Conservation (phyloP, 2,888 invertebrate species). For the Hirtodrosophila cameraria region DNA sequence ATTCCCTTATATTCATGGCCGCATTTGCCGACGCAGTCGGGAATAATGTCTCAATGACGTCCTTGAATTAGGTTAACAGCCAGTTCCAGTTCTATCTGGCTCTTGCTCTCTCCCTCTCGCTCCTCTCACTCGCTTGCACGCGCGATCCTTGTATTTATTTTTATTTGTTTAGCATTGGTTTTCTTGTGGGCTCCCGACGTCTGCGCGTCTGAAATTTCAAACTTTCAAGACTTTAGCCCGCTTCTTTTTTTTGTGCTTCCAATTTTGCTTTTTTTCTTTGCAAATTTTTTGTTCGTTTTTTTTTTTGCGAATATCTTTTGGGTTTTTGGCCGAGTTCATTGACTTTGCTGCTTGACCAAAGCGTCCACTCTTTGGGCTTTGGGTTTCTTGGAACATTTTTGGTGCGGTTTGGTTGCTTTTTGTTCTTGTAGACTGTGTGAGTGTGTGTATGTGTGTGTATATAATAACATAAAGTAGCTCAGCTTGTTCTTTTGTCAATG, state of each 20-base stretch:
- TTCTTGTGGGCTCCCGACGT: conserved; percentile 41
- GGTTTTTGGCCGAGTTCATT: conserved; percentile 63
- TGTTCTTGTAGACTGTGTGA: neutral
- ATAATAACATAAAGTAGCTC: conserved; percentile 36
- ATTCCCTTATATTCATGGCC: conserved; percentile 79
- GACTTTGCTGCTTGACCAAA: conserved; percentile 63
- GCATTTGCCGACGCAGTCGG: conserved; percentile 37
- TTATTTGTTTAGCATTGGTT: conserved; percentile 53
- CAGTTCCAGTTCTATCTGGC: conserved; percentile 47
- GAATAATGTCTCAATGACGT: conserved; percentile 81
- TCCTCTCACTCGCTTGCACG: conserved; percentile 9
- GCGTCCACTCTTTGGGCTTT: conserved; percentile 35
- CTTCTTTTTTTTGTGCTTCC: conserved; percentile 19
- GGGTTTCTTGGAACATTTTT: conserved; percentile 41
- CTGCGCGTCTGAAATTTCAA: conserved; percentile 80
- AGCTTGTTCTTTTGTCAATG: conserved; percentile 29
- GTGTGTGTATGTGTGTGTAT: neutral
- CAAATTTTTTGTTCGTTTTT: conserved; percentile 15
- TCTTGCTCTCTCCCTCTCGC: neutral
- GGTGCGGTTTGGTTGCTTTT: conserved; percentile 20
- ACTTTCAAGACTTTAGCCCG: conserved; percentile 53
- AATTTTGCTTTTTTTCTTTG: conserved; percentile 24
- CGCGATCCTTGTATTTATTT: conserved; percentile 56
- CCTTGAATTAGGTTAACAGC: conserved; percentile 83
- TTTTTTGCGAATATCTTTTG: conserved; percentile 32